Evolutionary conservation across 2,797 vertebrate species (phyloP), one percentile per base, ranked within the genome.

Genomic region (Mus caroli): DNA sequence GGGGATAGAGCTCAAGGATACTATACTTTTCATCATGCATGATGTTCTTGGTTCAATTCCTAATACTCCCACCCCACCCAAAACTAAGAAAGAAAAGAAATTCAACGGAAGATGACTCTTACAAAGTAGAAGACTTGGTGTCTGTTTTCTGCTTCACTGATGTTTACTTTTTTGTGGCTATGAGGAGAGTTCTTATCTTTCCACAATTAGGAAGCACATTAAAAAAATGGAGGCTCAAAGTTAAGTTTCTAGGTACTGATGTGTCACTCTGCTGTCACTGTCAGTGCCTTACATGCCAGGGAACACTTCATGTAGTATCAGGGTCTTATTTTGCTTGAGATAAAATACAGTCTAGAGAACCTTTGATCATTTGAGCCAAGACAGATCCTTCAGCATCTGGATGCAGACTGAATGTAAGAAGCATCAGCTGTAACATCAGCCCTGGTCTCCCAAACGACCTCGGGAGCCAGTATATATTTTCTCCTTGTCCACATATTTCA

Each of bases 301-400:
- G 40, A 80, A 67, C 15, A n/a, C 11, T 62, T 88, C 17, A 13
- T 34, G 34, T 64, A 46, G 20, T 40, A 73, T 40, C 24, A 92
- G 15, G 22, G 10, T 84, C 58, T 88, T 80, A 71, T 69, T 90
- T 92, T 86, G n/a, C 19, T 91, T 79, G 62, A 89, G 46, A 84
- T 56, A 89, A 94, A 94, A 22, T 34, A 46, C 37, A 4, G 31
- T 11, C 19, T 90, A 80, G 20, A 86, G 80, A 93, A 52, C 22
- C 31, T 79, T 93, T 83, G n/a, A 64, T 62, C 62, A 34, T 92
- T 95, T 88, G 19, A 85, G 31, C 71, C 73, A 77, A 80, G 77
- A 69, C 0, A 77, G 83, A 43, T 3, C 24, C 43, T 83, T 88
- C 88, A 86, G 71, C 58, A 37, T 88, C 82, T 71, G 46, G 13